Conservation (phyloP, 2,888 invertebrate genomes). For the Heteromurus nitidus region DNA sequence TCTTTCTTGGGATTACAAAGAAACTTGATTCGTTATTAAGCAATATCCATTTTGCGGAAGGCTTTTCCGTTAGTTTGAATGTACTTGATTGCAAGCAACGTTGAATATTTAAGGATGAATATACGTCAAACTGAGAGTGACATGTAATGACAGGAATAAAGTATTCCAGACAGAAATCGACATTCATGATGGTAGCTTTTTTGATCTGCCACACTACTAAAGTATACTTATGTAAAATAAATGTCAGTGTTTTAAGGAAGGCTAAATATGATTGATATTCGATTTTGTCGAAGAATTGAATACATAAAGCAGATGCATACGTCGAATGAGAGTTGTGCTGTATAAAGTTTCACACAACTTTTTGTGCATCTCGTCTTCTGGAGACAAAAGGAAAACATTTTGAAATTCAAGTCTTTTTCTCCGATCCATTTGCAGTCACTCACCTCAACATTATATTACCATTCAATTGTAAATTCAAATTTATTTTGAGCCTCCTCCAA, state of each 20-base stretch:
- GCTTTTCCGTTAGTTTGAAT: no score
- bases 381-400: neutral
- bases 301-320: neutral
- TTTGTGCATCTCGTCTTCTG: neutral
- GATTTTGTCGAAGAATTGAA: neutral
- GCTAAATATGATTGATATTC: no score
- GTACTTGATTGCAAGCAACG: neutral
- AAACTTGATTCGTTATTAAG: neutral
- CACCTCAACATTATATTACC: no score
- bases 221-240: no score
- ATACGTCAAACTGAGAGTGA: neutral
- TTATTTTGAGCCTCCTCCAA: no score
- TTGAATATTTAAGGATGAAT: neutral
- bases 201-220: no score
- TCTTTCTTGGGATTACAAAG: no score
- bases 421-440: no score
- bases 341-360: conserved; percentile 17
- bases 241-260: no score
- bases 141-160: neutral
- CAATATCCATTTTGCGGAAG: no score
- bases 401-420: conserved; percentile 20
- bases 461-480: no score
- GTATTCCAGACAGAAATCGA: neutral
- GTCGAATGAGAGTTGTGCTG: neutral
- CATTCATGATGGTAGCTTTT: no score